These are phyloP conservation scores for Trichomalopsis sarcophagae DNA, from an alignment of 1,140 invertebrate species.

Conservation along the genomic window DNA sequence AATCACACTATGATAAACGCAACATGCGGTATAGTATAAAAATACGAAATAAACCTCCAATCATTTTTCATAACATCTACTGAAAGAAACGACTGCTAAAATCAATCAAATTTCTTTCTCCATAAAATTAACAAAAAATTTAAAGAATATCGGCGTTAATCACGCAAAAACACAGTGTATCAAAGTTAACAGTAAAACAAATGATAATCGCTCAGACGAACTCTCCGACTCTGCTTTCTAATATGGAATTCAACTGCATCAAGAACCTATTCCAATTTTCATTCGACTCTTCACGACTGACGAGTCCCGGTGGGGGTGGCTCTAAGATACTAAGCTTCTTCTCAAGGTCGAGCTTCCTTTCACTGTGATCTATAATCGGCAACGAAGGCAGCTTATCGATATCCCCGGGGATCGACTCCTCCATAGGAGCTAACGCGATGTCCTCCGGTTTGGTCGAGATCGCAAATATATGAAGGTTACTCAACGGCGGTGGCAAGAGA, in stretches of 20 bases:
- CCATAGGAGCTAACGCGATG: slow-evolving; percentile 57
- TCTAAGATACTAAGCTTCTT: slow-evolving; percentile 69
- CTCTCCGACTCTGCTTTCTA: slow-evolving; percentile 70
- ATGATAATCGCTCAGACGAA: slow-evolving; percentile 62
- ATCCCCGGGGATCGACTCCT: slow-evolving; percentile 58
- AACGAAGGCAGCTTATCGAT: slow-evolving; percentile 66
- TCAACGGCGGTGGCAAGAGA: slow-evolving; percentile 63
- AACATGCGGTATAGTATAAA: neutral
- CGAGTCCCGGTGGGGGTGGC: slow-evolving; percentile 68
- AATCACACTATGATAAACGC: neutral
- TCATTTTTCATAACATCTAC: too few species aligned
- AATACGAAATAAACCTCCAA: neutral
- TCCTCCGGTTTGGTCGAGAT: slow-evolving; percentile 68
- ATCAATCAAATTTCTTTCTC: too few species aligned
- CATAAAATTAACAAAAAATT: too few species aligned
- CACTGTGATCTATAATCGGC: slow-evolving; percentile 60
- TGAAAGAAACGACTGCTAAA: too few species aligned
- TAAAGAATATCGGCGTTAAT: too few species aligned
- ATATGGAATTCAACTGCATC: slow-evolving; percentile 69
- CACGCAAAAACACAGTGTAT: neutral
- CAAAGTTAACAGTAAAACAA: slow-evolving; percentile 29
- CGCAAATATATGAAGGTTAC: slow-evolving; percentile 69
- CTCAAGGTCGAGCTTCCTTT: slow-evolving; percentile 54
- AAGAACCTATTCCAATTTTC: slow-evolving; percentile 72
- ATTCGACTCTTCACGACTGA: slow-evolving; percentile 69